A percentile compares a stretch with the other conserved stretches of the same genome.
These are phyloP conservation scores for Cheirogaleus medius DNA, from an alignment of 2,113 vertebrate genomes.

Conservation along the genomic window DNA sequence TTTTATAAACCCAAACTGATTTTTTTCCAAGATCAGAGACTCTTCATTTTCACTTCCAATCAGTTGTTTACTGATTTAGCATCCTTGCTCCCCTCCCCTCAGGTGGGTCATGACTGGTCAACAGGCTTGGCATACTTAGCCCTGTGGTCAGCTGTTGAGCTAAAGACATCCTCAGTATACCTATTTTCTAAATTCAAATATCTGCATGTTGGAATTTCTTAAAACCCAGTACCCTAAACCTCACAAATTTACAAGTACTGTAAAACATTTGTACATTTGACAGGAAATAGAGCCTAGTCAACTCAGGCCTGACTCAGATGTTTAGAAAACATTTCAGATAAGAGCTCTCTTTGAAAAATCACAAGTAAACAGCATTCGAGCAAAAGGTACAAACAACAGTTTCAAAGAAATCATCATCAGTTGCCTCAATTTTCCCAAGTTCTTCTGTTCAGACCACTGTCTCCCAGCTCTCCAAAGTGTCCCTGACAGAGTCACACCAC, in stretches of 20 bases:
- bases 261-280: background rate
- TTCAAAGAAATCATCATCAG: background rate
- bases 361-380: background rate
- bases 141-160: background rate
- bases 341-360: background rate
- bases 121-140: background rate
- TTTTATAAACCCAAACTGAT: background rate
- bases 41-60: background rate
- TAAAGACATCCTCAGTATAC: background rate
- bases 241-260: background rate
- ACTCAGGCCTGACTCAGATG: background rate
- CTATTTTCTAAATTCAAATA: background rate
- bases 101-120: background rate
- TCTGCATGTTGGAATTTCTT: background rate
- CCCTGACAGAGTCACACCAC: background rate
- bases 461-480: background rate
- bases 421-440: background rate
- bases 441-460: background rate
- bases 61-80: background rate
- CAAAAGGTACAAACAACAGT: background rate
- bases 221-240: background rate
- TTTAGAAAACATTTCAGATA: constrained; percentile 2
- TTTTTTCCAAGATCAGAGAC: background rate
- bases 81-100: background rate
- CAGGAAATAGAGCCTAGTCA: background rate